phyloP scores from a whole-genome alignment of 2,797 vertebrate species.

The Scomberomorus guttatus region DNA sequence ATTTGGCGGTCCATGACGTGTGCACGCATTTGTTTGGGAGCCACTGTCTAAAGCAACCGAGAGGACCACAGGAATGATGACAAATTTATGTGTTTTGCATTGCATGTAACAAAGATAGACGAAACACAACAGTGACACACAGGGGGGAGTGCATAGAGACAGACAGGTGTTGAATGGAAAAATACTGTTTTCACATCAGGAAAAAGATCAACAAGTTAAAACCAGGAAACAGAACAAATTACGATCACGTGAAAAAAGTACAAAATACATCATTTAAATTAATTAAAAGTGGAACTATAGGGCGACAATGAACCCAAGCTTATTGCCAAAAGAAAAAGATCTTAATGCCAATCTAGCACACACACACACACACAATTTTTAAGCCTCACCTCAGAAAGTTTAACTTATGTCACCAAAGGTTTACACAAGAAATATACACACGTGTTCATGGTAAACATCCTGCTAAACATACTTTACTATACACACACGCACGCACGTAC shows the following conservation, averaged over 20 bases:
- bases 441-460: constrained; percentile 60
- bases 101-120: constrained; percentile 8
- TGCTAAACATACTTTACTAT: constrained; percentile 13
- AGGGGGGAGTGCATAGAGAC: background rate
- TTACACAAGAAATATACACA: constrained; percentile 55
- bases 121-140: constrained; percentile 12
- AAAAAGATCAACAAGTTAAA: background rate
- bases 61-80: constrained; percentile 44
- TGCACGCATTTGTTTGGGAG: constrained; percentile 13
- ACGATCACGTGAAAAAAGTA: background rate
- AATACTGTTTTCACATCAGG: background rate
- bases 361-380: background rate
- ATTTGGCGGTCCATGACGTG: constrained; percentile 15
- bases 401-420: constrained; percentile 9
- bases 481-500: constrained; percentile 1
- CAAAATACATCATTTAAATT: background rate
- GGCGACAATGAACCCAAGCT: background rate
- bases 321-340: background rate
- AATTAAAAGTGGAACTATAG: background rate
- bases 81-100: constrained; percentile 17
- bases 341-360: background rate
- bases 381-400: constrained; percentile 20
- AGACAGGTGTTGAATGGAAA: background rate
- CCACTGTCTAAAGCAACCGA: background rate
- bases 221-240: background rate